Conservation (phyloP, 2,888 invertebrate genomes). For the Noctuana brunneofusca region DNA sequence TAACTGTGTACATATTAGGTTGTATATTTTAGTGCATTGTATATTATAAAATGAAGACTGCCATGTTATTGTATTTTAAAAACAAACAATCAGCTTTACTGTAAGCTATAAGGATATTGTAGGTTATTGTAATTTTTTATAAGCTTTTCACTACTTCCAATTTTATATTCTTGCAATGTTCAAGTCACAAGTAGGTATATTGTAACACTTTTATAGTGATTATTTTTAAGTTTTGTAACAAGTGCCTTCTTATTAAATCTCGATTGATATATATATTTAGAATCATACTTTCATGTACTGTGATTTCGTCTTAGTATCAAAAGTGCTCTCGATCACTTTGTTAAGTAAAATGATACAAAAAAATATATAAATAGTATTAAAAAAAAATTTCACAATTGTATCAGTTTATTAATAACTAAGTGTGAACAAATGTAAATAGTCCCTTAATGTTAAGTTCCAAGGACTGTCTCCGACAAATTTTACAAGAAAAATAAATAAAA, state of each 20-base stretch:
- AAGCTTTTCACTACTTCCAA: slow-evolving; percentile 45
- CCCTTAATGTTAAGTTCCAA: slow-evolving; percentile 41
- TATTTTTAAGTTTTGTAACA: slow-evolving; percentile 36
- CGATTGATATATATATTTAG: slow-evolving; percentile 40
- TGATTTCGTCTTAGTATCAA: slow-evolving; percentile 59
- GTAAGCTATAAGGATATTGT: slow-evolving; percentile 75
- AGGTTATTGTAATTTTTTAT: slow-evolving; percentile 51
- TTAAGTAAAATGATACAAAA: slow-evolving; percentile 35
- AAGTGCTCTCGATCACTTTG: slow-evolving; percentile 39
- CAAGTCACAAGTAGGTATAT: slow-evolving; percentile 37
- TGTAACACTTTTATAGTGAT: slow-evolving; percentile 11
- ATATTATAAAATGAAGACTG: slow-evolving; percentile 78
- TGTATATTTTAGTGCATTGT: slow-evolving; percentile 71
- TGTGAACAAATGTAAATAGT: slow-evolving; percentile 45
- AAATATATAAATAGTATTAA: slow-evolving; percentile 36
- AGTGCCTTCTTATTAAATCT: slow-evolving; percentile 45
- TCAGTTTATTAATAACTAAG: slow-evolving; percentile 42
- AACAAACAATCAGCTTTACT: slow-evolving; percentile 77
- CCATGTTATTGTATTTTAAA: slow-evolving; percentile 74
- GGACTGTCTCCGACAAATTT: slow-evolving; percentile 39
- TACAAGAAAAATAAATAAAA: slow-evolving; percentile 44
- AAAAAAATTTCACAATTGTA: slow-evolving; percentile 18
- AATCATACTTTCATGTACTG: slow-evolving; percentile 50
- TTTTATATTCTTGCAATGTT: slow-evolving; percentile 40
- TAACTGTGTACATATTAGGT: slow-evolving; percentile 75